Evolutionary conservation across 2,113 vertebrate species (phyloP).

Genomic region (Eubucco bourcierii): DNA sequence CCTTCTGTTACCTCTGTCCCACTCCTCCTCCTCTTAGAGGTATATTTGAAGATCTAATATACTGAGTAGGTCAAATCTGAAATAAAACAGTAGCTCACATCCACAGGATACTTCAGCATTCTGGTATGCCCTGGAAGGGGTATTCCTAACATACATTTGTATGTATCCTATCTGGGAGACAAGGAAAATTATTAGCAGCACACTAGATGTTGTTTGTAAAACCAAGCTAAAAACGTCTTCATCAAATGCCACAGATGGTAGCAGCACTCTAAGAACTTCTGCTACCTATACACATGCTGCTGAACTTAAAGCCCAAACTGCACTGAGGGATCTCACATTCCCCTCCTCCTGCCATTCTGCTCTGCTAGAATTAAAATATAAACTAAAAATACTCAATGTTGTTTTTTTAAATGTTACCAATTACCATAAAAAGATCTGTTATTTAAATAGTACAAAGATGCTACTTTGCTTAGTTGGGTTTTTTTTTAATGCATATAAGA

Average conservation of each 20-base stretch:
- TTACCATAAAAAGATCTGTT: neutral
- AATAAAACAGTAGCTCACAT: neutral
- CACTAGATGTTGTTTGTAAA: neutral
- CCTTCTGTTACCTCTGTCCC: neutral
- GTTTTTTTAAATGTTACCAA: neutral
- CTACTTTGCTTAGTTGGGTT: neutral
- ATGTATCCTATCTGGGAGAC: neutral
- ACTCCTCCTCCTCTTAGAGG: neutral
- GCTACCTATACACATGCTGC: neutral
- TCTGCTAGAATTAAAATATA: neutral
- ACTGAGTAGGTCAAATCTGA: neutral
- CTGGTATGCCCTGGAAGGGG: neutral
- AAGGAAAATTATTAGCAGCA: neutral
- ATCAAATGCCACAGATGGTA: neutral
- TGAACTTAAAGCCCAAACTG: neutral
- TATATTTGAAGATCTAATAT: neutral
- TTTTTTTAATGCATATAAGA: too few species aligned
- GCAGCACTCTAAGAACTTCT: neutral
- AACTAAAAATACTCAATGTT: neutral
- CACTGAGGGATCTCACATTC: neutral
- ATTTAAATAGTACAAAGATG: neutral
- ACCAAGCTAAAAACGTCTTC: neutral
- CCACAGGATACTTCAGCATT: neutral
- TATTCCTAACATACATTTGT: neutral
- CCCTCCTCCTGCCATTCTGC: neutral